Evolutionary conservation across 2,888 invertebrate species (phyloP), one percentile per base, ranked within the genome.

Genomic region (Hirtodrosophila trivittata): DNA sequence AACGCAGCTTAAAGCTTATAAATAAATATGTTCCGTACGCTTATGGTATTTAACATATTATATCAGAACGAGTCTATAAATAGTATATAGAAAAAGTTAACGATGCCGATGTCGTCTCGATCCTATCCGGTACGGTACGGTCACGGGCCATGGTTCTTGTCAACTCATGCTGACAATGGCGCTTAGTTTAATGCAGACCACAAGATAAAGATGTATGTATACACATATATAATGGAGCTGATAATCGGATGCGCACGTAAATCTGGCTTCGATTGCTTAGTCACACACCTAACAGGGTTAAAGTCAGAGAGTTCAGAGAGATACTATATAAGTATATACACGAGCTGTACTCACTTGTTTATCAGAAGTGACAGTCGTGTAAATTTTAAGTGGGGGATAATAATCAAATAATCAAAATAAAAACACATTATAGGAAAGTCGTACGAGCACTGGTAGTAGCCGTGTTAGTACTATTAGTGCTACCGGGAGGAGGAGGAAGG

Each of bases 151-250:
- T n/a, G n/a, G n/a, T 62, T 63, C 33, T 68, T 80, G 75, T 46
- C 72, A 58, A 68, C 37, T 77, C 75, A 77, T 60, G 60, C 56
- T 75, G 60, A 60, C 42, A 13, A 16, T 33, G 16, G 9, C 4
- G 13, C 18, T 26, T 8, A 13, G n/a, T n/a, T n/a, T n/a, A n/a
- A n/a, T n/a, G n/a, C n/a, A n/a, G n/a, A n/a, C n/a, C n/a, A n/a
- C n/a, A n/a, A n/a, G n/a, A n/a, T n/a, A n/a, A n/a, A n/a, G n/a
- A n/a, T n/a, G n/a, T n/a, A n/a, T n/a, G n/a, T n/a, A n/a, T n/a
- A n/a, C n/a, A n/a, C n/a, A n/a, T n/a, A n/a, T n/a, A n/a, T n/a
- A n/a, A n/a, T n/a, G n/a, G n/a, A n/a, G n/a, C n/a, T n/a, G n/a
- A n/a, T n/a, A n/a, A n/a, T n/a, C n/a, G n/a, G n/a, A n/a, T n/a